phyloP scores from a whole-genome alignment of 2,888 invertebrate species.

The Hyppa rectilinea region DNA sequence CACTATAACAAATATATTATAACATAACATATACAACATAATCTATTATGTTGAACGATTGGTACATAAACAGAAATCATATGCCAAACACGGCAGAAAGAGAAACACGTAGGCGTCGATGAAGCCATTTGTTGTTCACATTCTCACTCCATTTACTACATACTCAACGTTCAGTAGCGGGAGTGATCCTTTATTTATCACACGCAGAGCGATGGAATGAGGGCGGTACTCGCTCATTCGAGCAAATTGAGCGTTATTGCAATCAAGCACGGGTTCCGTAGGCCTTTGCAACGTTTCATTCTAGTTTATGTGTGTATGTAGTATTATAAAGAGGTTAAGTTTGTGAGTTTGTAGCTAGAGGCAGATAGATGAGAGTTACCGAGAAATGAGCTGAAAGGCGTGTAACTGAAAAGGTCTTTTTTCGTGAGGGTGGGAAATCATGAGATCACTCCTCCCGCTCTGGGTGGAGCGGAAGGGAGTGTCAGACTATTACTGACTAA shows the following conservation, averaged over 20 bases:
- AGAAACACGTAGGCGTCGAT: neutral
- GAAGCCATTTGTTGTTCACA: neutral
- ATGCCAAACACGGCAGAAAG: neutral
- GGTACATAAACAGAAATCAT: neutral
- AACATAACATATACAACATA: too few relatives aligned
- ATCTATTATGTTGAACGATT: too few relatives aligned
- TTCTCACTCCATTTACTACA: constrained; percentile 37
- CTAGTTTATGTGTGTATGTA: too few relatives aligned
- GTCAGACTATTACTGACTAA: too few relatives aligned
- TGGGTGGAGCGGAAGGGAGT: too few relatives aligned
- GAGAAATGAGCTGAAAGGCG: too few relatives aligned
- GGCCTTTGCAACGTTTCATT: constrained; percentile 12
- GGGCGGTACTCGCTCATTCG: constrained; percentile 54
- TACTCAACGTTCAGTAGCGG: constrained; percentile 15
- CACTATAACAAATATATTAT: neutral
- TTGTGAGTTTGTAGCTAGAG: too few relatives aligned
- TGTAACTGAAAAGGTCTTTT: too few relatives aligned
- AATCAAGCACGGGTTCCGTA: constrained; percentile 39
- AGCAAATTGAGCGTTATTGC: constrained; percentile 50
- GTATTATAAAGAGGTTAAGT: too few relatives aligned
- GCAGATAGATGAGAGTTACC: too few relatives aligned
- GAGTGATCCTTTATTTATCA: constrained; percentile 63
- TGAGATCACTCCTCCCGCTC: too few relatives aligned
- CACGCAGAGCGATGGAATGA: constrained; percentile 53
- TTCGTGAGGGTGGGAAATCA: too few relatives aligned